Base-by-base conservation (phyloP, 2,888 invertebrate species). In the Cenopis cana region DNA sequence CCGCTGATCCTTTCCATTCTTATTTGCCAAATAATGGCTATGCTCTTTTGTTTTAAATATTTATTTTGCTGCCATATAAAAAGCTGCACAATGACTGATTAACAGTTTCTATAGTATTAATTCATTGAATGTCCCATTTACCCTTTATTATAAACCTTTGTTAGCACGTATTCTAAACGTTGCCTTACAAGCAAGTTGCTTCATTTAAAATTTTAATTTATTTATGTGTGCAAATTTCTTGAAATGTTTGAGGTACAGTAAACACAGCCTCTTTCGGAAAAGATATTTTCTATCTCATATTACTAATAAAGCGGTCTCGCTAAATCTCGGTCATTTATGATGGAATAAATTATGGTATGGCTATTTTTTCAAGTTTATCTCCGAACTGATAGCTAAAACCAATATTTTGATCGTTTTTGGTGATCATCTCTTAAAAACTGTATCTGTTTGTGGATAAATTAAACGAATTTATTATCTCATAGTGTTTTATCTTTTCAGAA, bases 401-500 rank as follows among this genome's bases (percentile, higher is more conserved):
- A 11, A 10, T 12, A 38, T 38, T 11, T 38, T 38, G 3, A 1
- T 11, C 11, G 2, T 36, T 36, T 11, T 38, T 11, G 14, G 41
- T 41, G 2, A 41, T 41, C 38, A 38, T 38, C 38, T 38, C 1
- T 36, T 11, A 11, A 38, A 11, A 11, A 10, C 38, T 3, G 3
- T 12, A 38, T 3, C 11, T 38, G 38, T 11, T 38, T 11, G 11
- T 10, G 10, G 38, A 24, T 24, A 24, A 24, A 24, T 24, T 24
- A 24, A 24, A 24, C 24, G 2, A 33, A 46, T 46, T 46, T 46
- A 46, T 8, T 46, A 5, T 46, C 5, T 5, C 46, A n/a, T 20
- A 24, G 50, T 70, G 5, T 60, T 65, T 71, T 74, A 69, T 76
- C 73, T 71, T 93, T 94, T 10, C 92, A 97, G 97, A 96, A 76